Percentiles rank a stretch among this genome's conserved stretches.
These are phyloP conservation scores for Seriola quinqueradiata DNA, from an alignment of 2,113 vertebrate species.

Conservation along the genomic window DNA sequence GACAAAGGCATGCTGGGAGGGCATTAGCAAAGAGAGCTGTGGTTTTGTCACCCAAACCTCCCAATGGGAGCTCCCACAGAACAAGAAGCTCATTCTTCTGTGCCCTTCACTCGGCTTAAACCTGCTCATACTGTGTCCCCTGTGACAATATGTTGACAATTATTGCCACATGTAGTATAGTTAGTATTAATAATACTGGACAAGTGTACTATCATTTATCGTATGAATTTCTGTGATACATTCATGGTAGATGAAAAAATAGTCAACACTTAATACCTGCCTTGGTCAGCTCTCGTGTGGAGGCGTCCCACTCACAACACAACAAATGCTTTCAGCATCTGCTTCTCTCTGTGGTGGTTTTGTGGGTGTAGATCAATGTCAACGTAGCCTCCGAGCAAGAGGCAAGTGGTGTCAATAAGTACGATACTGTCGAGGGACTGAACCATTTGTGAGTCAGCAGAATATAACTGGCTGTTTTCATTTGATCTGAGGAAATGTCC, in stretches of 20 bases:
- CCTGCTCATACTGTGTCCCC: slow-evolving; percentile 14
- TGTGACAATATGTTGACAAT: neutral
- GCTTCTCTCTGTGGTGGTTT: slow-evolving; percentile 38
- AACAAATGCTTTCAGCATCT: slow-evolving; percentile 46
- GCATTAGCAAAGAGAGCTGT: slow-evolving; percentile 71
- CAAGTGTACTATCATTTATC: neutral
- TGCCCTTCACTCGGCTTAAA: slow-evolving; percentile 33
- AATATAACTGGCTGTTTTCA: slow-evolving; percentile 15
- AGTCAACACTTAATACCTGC: slow-evolving; percentile 49
- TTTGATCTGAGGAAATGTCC: slow-evolving; percentile 38
- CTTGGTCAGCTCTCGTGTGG: slow-evolving; percentile 23
- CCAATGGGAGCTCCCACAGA: slow-evolving; percentile 43
- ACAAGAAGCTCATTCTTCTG: slow-evolving; percentile 19
- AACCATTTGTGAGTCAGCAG: slow-evolving; percentile 8
- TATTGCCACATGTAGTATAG: neutral
- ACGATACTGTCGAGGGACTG: slow-evolving; percentile 14
- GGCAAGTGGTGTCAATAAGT: slow-evolving; percentile 47
- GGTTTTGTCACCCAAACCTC: slow-evolving; percentile 61
- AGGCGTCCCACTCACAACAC: slow-evolving; percentile 26
- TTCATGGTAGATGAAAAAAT: slow-evolving; percentile 8
- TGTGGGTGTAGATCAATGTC: slow-evolving; percentile 67
- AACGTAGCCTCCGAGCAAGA: slow-evolving; percentile 35
- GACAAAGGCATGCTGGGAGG: slow-evolving; percentile 66
- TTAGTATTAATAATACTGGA: neutral
- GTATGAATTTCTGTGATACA: slow-evolving; percentile 13